These are phyloP conservation scores for Sardina pilchardus DNA, from an alignment of 2,113 vertebrate genomes.

Conservation along the genomic window DNA sequence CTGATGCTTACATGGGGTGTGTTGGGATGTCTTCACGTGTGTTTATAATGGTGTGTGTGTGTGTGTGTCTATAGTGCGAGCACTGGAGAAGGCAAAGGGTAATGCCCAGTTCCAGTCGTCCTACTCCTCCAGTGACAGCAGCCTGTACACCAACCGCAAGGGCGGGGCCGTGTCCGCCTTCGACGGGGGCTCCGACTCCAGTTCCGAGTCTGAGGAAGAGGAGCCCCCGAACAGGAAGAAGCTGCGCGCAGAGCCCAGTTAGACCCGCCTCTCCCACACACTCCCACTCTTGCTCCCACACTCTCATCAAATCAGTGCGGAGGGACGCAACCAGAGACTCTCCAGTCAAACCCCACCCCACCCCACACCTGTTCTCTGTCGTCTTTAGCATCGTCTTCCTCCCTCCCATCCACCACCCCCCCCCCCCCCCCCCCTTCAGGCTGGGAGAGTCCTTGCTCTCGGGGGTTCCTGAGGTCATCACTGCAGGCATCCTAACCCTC, in stretches of 20 bases:
- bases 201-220: conserved; percentile 88
- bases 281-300: conserved; percentile 45
- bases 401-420: conserved; percentile 49
- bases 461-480: not conserved
- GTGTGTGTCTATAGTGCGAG: conserved; percentile 74
- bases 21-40: not conserved
- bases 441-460: conserved; percentile 44
- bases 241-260: conserved; percentile 88
- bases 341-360: conserved; percentile 55
- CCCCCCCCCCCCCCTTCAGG: conserved; percentile 62
- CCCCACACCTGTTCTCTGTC: not conserved
- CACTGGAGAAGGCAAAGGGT: conserved; percentile 92
- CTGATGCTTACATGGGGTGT: not conserved
- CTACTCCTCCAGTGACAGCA: conserved; percentile 86
- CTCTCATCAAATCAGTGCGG: conserved; percentile 48
- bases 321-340: conserved; percentile 58
- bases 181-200: conserved; percentile 92
- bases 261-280: conserved; percentile 48
- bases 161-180: conserved; percentile 93
- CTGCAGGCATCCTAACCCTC: not conserved
- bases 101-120: conserved; percentile 87
- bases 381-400: conserved; percentile 6
- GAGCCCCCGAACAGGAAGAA: conserved; percentile 93
- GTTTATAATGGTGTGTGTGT: not conserved
- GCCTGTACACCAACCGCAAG: conserved; percentile 95